phyloP scores from a whole-genome alignment of 2,113 vertebrate genomes.

The Ciconia maguari region DNA sequence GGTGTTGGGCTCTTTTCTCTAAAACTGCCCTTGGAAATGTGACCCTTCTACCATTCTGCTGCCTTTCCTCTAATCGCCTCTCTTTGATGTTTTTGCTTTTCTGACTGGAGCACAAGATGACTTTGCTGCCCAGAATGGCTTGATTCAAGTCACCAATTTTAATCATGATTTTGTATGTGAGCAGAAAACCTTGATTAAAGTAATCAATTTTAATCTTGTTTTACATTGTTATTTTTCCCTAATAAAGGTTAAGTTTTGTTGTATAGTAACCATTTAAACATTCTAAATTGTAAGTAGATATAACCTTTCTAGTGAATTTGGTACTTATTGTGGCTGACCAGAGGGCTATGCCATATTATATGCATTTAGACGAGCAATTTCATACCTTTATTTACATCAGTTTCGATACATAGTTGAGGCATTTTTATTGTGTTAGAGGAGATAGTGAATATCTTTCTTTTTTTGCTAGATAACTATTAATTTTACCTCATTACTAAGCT shows the following conservation, averaged over 20 bases:
- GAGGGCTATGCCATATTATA: not conserved
- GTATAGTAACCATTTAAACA: conserved; percentile 1
- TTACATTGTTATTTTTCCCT: conserved; percentile 37
- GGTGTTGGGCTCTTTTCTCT: not conserved
- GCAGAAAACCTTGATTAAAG: conserved; percentile 45
- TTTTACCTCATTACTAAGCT: not conserved
- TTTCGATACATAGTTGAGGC: not conserved
- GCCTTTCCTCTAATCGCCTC: conserved; percentile 6
- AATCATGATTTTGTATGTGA: conserved; percentile 34
- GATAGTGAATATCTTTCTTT: not conserved
- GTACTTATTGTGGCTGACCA: not conserved
- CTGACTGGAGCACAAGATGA: not conserved
- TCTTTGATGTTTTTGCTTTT: conserved; percentile 50
- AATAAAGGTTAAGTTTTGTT: conserved; percentile 17
- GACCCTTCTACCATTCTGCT: not conserved
- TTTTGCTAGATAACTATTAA: not conserved
- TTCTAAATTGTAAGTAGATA: not conserved
- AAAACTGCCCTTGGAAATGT: not conserved
- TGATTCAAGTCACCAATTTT: conserved; percentile 44
- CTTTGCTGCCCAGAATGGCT: conserved; percentile 25
- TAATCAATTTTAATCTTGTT: conserved; percentile 57
- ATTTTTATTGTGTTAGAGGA: not conserved
- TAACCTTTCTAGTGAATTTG: not conserved
- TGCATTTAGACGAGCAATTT: not conserved
- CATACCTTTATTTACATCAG: not conserved